phyloP scores from a whole-genome alignment of 2,888 invertebrate genomes.

The Lampropteryx suffumata region DNA sequence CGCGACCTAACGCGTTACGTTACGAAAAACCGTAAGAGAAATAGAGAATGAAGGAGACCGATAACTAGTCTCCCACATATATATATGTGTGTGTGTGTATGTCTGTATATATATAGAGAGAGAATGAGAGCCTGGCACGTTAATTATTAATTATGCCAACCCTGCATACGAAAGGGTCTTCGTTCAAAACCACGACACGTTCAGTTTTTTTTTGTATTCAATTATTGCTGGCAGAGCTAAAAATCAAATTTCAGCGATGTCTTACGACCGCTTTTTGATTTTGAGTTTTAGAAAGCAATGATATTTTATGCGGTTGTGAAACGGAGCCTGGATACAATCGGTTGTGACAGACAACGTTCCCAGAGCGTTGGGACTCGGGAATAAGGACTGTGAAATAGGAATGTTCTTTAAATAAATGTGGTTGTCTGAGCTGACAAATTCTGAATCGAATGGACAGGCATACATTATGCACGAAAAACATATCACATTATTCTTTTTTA shows the following conservation, averaged over 20 bases:
- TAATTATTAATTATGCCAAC: no score
- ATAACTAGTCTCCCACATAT: no score
- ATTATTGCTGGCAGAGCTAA: neutral
- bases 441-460: neutral
- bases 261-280: conserved; percentile 10
- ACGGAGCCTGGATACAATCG: conserved; percentile 55
- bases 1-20: no score
- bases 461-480: no score
- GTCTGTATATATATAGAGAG: no score
- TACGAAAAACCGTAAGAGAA: no score
- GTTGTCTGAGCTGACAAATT: conserved; percentile 21
- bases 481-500: neutral
- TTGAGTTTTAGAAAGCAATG: conserved; percentile 43
- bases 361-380: conserved; percentile 50
- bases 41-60: no score
- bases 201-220: neutral
- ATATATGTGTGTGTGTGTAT: no score
- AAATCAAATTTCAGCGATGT: neutral
- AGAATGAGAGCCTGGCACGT: no score
- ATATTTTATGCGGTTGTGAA: conserved; percentile 61
- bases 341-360: conserved; percentile 58
- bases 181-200: no score
- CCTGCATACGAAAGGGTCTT: no score
- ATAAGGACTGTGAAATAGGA: conserved; percentile 45
- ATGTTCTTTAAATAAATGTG: conserved; percentile 48